These are phyloP conservation scores for Fistularia commersonii DNA, from an alignment of 2,797 vertebrate species.

Conservation along the genomic window DNA sequence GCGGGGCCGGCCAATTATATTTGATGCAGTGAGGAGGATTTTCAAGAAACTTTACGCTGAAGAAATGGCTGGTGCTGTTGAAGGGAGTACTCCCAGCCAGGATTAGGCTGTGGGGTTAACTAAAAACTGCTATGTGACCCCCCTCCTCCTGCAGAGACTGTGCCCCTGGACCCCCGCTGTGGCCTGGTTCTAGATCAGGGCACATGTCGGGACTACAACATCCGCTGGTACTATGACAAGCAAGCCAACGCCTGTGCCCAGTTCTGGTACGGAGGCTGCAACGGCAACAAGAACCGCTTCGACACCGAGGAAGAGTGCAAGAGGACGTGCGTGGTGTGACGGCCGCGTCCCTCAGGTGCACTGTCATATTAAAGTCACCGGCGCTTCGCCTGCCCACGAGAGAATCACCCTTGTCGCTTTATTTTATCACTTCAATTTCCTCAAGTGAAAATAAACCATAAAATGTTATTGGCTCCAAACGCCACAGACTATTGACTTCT, in stretches of 20 bases:
- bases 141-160: slow-evolving; percentile 53
- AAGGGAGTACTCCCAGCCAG: slow-evolving; percentile 1
- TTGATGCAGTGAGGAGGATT: slow-evolving; percentile 26
- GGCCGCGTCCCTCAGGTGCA: slow-evolving; percentile 42
- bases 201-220: slow-evolving; percentile 79
- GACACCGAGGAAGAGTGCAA: slow-evolving; percentile 83
- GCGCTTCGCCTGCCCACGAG: too few species aligned
- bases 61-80: slow-evolving; percentile 12
- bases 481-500: slow-evolving; percentile 10
- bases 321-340: slow-evolving; percentile 72
- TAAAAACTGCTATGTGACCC: neutral
- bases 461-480: slow-evolving; percentile 19
- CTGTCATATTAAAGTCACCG: too few species aligned
- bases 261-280: slow-evolving; percentile 86
- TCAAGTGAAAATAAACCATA: slow-evolving; percentile 1
- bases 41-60: slow-evolving; percentile 11
- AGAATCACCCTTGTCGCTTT: too few species aligned
- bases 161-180: slow-evolving; percentile 65
- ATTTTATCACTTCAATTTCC: too few species aligned
- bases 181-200: slow-evolving; percentile 79
- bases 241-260: slow-evolving; percentile 86
- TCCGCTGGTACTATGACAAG: slow-evolving; percentile 85
- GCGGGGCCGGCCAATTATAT: slow-evolving; percentile 46
- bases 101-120: neutral
- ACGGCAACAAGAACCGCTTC: slow-evolving; percentile 84